These are phyloP conservation scores for Nesidiocoris tenuis DNA, from an alignment of 2,888 invertebrate species.

Conservation along the genomic window DNA sequence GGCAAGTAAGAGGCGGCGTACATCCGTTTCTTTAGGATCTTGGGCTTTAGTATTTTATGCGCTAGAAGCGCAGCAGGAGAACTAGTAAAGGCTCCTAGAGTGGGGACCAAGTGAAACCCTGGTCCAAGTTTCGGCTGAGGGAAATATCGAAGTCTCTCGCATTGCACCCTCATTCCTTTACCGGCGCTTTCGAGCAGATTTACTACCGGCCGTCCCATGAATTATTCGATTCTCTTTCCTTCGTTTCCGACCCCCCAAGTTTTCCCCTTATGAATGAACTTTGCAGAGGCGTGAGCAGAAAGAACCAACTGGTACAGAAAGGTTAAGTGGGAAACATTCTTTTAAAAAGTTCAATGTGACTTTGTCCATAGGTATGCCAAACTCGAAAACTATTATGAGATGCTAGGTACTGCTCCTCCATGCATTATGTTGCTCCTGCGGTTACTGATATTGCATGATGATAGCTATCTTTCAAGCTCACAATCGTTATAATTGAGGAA, in stretches of 20 bases:
- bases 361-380: too few species aligned
- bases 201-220: slow-evolving; percentile 24
- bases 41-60: background rate
- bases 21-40: background rate
- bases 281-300: background rate
- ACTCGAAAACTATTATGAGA: too few species aligned
- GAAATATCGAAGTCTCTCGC: background rate
- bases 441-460: too few species aligned
- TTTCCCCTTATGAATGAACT: slow-evolving; percentile 26
- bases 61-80: background rate
- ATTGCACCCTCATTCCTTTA: background rate
- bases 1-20: background rate
- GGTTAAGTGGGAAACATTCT: too few species aligned
- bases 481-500: too few species aligned
- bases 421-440: too few species aligned
- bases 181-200: slow-evolving; percentile 16
- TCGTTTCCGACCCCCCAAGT: slow-evolving; percentile 15
- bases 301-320: too few species aligned
- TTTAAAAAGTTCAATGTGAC: too few species aligned
- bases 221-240: slow-evolving; percentile 21
- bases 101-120: background rate
- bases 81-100: background rate
- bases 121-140: background rate
- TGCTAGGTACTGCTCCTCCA: too few species aligned
- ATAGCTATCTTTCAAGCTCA: too few species aligned